These are phyloP conservation scores for Lycaena phlaeas DNA, from an alignment of 2,888 invertebrate genomes.

Conservation along the genomic window DNA sequence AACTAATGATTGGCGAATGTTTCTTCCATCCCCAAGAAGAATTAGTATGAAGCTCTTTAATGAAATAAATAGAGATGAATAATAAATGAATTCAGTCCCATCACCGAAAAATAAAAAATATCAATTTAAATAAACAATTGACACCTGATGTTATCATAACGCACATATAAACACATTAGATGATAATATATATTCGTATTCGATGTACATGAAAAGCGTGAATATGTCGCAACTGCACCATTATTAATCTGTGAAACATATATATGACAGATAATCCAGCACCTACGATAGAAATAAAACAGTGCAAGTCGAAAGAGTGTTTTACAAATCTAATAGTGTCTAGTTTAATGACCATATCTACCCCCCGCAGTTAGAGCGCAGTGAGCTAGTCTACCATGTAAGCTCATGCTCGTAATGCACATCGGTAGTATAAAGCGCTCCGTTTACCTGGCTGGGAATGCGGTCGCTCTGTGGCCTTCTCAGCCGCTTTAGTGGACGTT, in stretches of 20 bases:
- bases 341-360: slow-evolving; percentile 15
- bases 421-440: slow-evolving; percentile 64
- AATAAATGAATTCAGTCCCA: too few species aligned
- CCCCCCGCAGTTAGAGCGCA: slow-evolving; percentile 43
- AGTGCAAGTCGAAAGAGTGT: slow-evolving; percentile 2
- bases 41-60: too few species aligned
- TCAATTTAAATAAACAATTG: too few species aligned
- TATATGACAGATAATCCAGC: slow-evolving; percentile 1
- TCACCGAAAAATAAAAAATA: too few species aligned
- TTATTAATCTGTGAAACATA: too few species aligned
- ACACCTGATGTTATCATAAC: slow-evolving; percentile 5
- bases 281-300: not conserved
- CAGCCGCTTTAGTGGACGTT: slow-evolving; percentile 73
- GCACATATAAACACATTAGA: not conserved
- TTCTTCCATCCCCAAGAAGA: too few species aligned
- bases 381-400: too few species aligned
- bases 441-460: slow-evolving; percentile 73
- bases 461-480: slow-evolving; percentile 72
- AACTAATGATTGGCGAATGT: too few species aligned
- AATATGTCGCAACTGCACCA: not conserved
- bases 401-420: slow-evolving; percentile 59
- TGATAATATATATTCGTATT: too few species aligned
- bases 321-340: slow-evolving; percentile 1
- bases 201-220: slow-evolving; percentile 5
- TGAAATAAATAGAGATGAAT: too few species aligned